Percentiles rank a stretch among this genome's conserved stretches.
Evolutionary conservation across 2,113 vertebrate genomes (phyloP).

Genomic region (Lagopus leucura): DNA sequence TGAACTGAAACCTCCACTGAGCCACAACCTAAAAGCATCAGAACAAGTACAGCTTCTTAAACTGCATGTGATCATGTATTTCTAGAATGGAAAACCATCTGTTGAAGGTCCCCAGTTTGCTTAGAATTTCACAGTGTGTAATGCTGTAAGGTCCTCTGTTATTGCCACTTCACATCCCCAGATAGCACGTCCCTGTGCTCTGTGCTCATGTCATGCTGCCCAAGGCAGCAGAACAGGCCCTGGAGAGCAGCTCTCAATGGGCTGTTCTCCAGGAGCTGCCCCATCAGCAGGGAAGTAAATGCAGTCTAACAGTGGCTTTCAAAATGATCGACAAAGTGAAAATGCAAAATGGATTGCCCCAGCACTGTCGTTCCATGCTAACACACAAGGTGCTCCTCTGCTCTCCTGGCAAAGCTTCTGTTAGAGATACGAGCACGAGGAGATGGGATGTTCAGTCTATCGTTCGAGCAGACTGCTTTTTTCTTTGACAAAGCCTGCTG

Average conservation of each 20-base stretch:
- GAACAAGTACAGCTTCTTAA: not conserved
- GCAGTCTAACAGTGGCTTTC: not conserved
- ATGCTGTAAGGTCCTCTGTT: not conserved
- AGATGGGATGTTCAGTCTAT: not conserved
- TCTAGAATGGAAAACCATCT: slow-evolving; percentile 26
- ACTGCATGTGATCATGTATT: not conserved
- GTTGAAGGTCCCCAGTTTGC: slow-evolving; percentile 1
- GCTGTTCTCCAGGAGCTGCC: not conserved
- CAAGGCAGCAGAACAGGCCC: not conserved
- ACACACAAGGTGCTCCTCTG: not conserved
- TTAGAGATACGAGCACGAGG: not conserved
- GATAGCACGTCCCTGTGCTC: not conserved
- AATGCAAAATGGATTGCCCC: not conserved
- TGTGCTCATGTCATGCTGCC: not conserved
- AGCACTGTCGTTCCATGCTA: not conserved
- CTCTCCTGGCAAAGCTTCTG: not conserved
- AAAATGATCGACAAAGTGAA: not conserved
- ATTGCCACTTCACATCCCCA: slow-evolving; percentile 20
- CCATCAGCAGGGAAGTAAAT: not conserved
- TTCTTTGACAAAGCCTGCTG: not conserved
- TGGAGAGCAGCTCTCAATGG: not conserved
- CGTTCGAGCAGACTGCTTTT: not conserved
- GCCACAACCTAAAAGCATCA: not conserved
- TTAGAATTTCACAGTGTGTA: slow-evolving; percentile 8
- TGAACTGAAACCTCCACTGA: not conserved